These are phyloP conservation scores for Slavum lentiscoides DNA, from an alignment of 2,888 invertebrate species.

Conservation along the genomic window DNA sequence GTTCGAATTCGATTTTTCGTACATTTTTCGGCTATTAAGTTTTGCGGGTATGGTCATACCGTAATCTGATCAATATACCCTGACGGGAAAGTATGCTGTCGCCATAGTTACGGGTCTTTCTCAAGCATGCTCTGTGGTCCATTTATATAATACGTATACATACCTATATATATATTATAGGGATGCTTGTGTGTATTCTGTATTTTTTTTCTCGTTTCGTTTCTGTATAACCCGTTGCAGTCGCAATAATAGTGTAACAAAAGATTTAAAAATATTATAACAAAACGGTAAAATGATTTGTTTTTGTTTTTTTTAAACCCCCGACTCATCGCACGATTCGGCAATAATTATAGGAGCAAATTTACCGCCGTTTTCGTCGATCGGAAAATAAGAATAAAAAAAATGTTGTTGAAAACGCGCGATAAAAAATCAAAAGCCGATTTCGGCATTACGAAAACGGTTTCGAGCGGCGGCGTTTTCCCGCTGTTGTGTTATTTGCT, in stretches of 20 bases:
- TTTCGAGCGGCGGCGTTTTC: conserved; percentile 3
- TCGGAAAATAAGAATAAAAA: no score
- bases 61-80: conserved; percentile 50
- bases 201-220: neutral
- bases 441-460: neutral
- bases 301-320: no score
- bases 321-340: no score
- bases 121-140: conserved; percentile 53
- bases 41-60: conserved; percentile 45
- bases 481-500: neutral
- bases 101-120: conserved; percentile 48
- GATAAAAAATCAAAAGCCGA: no score
- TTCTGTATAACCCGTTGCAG: no score
- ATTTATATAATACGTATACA: conserved; percentile 8
- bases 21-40: conserved; percentile 18
- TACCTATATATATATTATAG: neutral
- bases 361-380: no score
- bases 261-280: neutral
- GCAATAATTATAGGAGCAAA: no score
- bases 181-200: no score
- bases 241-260: neutral
- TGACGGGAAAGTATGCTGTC: conserved; percentile 41
- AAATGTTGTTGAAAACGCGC: no score
- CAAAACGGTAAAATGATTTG: no score
- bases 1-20: neutral